These are phyloP conservation scores for Turritopsis rubra DNA, from an alignment of 30 jellyfish, hydroid and myxozoan genomes.

Conservation along the genomic window DNA sequence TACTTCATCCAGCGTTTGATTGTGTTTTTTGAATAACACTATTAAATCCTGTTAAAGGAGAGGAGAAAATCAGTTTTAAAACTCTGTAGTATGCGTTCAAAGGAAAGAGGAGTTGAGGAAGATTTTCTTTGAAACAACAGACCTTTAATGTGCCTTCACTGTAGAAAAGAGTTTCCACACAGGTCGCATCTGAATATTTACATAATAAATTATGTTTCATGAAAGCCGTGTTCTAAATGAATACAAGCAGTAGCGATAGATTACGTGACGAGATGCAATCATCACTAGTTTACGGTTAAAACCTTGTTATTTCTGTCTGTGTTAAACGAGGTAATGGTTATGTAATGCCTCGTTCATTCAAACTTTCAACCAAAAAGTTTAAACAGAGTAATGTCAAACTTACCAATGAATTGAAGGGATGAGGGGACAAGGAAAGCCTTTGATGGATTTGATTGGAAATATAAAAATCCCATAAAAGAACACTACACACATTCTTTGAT, in stretches of 20 bases:
- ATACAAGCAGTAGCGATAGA: no score
- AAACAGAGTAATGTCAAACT: background rate
- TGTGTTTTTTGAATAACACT: background rate
- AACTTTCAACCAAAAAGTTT: no score
- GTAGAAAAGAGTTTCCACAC: conserved; percentile 24
- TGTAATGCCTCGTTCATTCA: no score
- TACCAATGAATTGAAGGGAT: background rate
- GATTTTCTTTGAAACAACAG: background rate
- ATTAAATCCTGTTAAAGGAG: conserved; percentile 8
- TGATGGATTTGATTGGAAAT: background rate
- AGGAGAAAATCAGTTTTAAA: background rate
- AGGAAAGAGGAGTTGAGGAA: background rate
- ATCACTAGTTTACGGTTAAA: background rate
- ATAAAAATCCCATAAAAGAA: conserved; percentile 20
- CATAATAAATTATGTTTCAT: background rate
- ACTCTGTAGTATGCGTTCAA: background rate
- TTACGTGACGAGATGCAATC: no score
- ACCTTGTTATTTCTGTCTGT: background rate
- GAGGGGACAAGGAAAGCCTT: background rate
- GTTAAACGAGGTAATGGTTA: background rate
- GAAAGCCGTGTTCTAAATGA: background rate
- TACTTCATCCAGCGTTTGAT: conserved; percentile 5
- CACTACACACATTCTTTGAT: background rate
- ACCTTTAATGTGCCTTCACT: conserved; percentile 31
- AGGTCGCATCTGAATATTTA: conserved; percentile 13